Evolutionary conservation across 2,888 invertebrate genomes (phyloP).

Genomic region (Nipponacmea schrenckii): DNA sequence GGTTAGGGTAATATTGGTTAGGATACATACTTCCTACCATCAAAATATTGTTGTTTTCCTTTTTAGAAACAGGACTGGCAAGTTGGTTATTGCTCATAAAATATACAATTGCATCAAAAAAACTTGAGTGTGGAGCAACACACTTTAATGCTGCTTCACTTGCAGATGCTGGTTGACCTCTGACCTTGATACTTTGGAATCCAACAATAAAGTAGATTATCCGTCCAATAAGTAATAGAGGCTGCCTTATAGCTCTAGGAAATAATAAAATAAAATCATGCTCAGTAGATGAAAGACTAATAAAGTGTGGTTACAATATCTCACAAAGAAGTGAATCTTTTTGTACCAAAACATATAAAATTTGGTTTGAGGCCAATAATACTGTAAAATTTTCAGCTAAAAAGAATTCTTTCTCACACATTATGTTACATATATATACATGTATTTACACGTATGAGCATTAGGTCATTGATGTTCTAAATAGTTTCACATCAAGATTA

Average conservation of each 20-base stretch:
- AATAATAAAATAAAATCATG: conserved; percentile 10
- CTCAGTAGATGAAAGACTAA: not conserved
- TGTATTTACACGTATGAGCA: too few species aligned
- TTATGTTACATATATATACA: too few species aligned
- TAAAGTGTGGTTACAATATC: not conserved
- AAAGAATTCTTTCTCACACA: too few species aligned
- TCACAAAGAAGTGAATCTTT: not conserved
- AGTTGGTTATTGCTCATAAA: conserved; percentile 38
- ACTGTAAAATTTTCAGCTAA: too few species aligned
- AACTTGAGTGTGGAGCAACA: conserved; percentile 89
- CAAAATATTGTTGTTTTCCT: conserved; percentile 47
- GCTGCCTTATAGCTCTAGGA: conserved; percentile 37
- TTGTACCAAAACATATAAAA: not conserved
- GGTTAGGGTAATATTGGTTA: too few species aligned
- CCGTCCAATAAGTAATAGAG: conserved; percentile 41
- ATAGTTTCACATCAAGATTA: too few species aligned
- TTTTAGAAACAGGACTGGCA: conserved; percentile 46
- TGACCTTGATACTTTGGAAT: conserved; percentile 49
- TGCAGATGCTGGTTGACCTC: conserved; percentile 38
- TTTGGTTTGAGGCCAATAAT: too few species aligned
- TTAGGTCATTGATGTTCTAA: too few species aligned
- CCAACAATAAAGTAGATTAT: conserved; percentile 41
- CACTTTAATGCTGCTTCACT: conserved; percentile 74
- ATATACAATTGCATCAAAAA: conserved; percentile 79
- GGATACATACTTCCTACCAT: conserved; percentile 64